Evolutionary conservation across 1,140 invertebrate species (phyloP).

Genomic region (Contarinia nasturtii): DNA sequence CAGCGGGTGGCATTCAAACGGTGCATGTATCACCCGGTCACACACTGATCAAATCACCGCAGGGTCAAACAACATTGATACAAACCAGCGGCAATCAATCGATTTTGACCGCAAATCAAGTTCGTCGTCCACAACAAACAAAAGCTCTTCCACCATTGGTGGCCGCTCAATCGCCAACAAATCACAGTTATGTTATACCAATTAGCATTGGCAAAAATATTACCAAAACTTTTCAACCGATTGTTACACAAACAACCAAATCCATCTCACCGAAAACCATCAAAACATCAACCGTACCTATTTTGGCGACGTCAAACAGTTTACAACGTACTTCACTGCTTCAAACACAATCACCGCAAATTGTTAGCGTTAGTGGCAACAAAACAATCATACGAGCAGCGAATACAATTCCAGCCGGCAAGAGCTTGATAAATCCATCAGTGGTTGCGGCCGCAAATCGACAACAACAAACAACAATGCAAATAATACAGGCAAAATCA

Average conservation of each 20-base stretch:
- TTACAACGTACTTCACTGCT: background rate
- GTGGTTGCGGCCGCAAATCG: conserved; percentile 1
- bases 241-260: background rate
- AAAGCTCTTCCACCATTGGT: background rate
- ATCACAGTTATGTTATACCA: conserved; percentile 7
- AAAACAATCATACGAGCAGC: background rate
- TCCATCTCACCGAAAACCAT: too few relatives aligned
- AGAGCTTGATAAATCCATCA: conserved; percentile 2
- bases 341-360: too few relatives aligned
- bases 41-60: background rate
- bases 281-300: background rate
- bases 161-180: background rate
- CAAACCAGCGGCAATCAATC: background rate
- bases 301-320: background rate
- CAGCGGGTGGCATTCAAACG: conserved; percentile 17
- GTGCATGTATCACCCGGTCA: conserved; percentile 15
- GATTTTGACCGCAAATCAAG: background rate
- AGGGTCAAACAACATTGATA: background rate
- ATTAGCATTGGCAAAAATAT: conserved; percentile 2
- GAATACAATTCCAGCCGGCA: background rate
- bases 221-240: background rate
- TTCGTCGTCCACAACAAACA: background rate
- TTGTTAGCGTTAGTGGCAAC: too few relatives aligned
- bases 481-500: too few relatives aligned
- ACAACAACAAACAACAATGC: conserved; percentile 1